These are phyloP conservation scores for Oreochromis spilurus DNA, from an alignment of 2,113 vertebrate genomes.

Conservation along the genomic window DNA sequence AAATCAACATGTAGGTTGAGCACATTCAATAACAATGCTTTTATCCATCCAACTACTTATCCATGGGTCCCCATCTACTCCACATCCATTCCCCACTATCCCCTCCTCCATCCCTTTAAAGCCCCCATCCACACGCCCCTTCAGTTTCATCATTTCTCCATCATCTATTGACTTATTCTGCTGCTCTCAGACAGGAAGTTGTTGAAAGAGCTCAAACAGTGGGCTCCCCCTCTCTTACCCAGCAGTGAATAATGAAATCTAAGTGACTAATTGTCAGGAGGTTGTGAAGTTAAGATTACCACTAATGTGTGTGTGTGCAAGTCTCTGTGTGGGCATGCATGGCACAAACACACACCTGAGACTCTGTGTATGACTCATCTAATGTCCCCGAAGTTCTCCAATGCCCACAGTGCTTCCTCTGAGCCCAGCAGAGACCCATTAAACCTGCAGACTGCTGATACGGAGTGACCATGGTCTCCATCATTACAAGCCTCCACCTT, in stretches of 20 bases:
- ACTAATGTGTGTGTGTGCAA: background rate
- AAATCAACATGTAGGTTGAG: background rate
- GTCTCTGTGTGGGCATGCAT: background rate
- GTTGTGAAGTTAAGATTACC: conserved; percentile 10
- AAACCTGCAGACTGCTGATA: background rate
- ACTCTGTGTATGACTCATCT: conserved; percentile 37
- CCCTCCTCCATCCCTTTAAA: background rate
- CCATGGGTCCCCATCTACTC: background rate
- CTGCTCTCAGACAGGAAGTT: background rate
- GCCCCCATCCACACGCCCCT: background rate
- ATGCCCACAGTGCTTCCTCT: conserved; percentile 3
- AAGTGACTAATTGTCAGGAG: conserved; percentile 39
- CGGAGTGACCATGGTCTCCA: background rate
- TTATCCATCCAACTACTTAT: background rate
- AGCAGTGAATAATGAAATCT: conserved; percentile 55
- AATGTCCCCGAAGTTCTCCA: conserved; percentile 11
- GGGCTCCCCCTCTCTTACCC: conserved; percentile 20
- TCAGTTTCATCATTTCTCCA: conserved; percentile 2
- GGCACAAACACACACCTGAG: background rate
- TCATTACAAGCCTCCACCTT: background rate
- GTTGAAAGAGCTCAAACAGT: conserved; percentile 25
- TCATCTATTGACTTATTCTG: conserved; percentile 22
- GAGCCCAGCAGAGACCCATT: conserved; percentile 1
- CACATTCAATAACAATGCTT: background rate
- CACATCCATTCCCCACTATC: background rate